Evolutionary conservation across 2,888 invertebrate species (phyloP), one percentile per base, ranked within the genome.

Genomic region (Neoscelio sp.): DNA sequence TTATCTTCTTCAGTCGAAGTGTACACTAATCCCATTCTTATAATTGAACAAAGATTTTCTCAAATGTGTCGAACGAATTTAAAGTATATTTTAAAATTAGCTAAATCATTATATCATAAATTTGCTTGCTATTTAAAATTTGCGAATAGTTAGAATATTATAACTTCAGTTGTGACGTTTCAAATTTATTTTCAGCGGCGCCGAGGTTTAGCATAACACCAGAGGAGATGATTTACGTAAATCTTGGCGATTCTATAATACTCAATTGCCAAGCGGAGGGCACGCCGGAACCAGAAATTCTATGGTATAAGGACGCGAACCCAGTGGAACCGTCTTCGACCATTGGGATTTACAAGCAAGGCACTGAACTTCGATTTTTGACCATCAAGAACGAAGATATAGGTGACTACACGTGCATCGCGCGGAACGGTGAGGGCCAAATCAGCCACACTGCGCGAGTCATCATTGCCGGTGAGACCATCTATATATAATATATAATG

Each of bases 181-280:
- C 20, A 10, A 33, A 44, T 80, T 26, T 13, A 40, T 46, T 80
- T 78, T 30, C 88, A 93, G 98, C 98, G 91, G 97, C 97, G 90
- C 98, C 98, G 87, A 95, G 96, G 92, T 98, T 98, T 93, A 96
- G 96, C 92, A 96, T 96, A 92, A 97, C 97, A 90, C 97, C 98
- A 89, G 97, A 97, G 92, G 97, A 97, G 92, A 96, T 97, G 92
- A 96, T 97, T 92, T 98, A 98, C 93, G 98, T 98, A 92, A 98
- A 97, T 93, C 94, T 97, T 92, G 98, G 98, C 87, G 98, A 98
- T 92, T 96, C 96, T 86, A 97, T 98, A 91, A 97, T 97, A 90
- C 95, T 99, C 91, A 98, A 96, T 93, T 99, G 99, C 92, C 96
- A 97, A 91, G 98, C 98, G 80, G 97, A 97, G 91, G 98, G 98